Evolutionary conservation across 2,888 invertebrate genomes (phyloP).

Genomic region (Philereme transversata): DNA sequence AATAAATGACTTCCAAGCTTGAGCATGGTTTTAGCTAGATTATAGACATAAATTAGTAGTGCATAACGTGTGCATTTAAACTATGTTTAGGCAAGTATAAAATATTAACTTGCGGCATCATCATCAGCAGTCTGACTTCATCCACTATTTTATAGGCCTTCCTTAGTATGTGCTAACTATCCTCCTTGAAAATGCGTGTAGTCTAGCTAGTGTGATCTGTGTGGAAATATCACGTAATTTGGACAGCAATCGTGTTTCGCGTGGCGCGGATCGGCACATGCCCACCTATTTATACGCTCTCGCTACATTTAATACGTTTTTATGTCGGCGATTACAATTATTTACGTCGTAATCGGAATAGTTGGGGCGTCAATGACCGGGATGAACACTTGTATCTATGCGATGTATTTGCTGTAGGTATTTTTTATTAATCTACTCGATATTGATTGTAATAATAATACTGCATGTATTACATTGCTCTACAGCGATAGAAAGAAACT

Average conservation of each 20-base stretch:
- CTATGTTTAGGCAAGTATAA: too few relatives aligned
- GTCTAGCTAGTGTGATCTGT: not conserved
- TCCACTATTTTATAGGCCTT: too few relatives aligned
- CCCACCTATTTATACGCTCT: constrained; percentile 31
- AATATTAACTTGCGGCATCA: too few relatives aligned
- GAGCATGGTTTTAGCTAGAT: too few relatives aligned
- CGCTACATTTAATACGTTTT: constrained; percentile 32
- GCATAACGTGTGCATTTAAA: too few relatives aligned
- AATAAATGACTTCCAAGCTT: too few relatives aligned
- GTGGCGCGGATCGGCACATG: constrained; percentile 23
- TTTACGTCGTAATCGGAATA: constrained; percentile 35
- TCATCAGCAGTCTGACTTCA: too few relatives aligned
- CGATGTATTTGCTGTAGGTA: not conserved
- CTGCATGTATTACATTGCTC: not conserved
- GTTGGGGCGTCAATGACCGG: constrained; percentile 38
- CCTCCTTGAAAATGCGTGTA: too few relatives aligned
- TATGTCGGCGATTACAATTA: constrained; percentile 35
- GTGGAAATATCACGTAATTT: constrained; percentile 1
- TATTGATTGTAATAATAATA: constrained; percentile 1
- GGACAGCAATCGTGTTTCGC: constrained; percentile 17
- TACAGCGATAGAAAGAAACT: not conserved
- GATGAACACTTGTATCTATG: constrained; percentile 1
- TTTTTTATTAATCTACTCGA: constrained; percentile 3
- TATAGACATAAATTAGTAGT: too few relatives aligned
- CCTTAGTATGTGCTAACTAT: too few relatives aligned